Evolutionary conservation across 2,888 invertebrate species (phyloP).

Genomic region (Zeuzera pyrina): DNA sequence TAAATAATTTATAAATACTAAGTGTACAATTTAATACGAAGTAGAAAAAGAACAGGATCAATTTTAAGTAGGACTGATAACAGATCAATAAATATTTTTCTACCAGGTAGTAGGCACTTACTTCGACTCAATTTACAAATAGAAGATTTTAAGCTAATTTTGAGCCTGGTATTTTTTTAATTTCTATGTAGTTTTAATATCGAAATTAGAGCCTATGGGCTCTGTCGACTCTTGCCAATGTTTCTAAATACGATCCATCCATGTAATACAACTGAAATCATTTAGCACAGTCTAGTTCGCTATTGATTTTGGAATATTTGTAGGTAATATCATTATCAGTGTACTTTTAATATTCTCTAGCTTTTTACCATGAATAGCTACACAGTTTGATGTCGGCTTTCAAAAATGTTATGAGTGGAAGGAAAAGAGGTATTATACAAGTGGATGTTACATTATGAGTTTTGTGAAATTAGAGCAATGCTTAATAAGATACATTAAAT

Average conservation of each 20-base stretch:
- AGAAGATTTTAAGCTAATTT: slow-evolving; percentile 56
- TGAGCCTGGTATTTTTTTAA: slow-evolving; percentile 52
- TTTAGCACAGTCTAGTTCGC: slow-evolving; percentile 52
- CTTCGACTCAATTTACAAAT: slow-evolving; percentile 49
- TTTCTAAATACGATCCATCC: slow-evolving; percentile 66
- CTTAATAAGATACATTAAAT: slow-evolving; percentile 28
- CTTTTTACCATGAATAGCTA: slow-evolving; percentile 59
- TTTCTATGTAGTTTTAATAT: slow-evolving; percentile 55
- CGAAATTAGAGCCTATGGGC: slow-evolving; percentile 33
- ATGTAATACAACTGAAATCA: slow-evolving; percentile 47
- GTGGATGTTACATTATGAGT: slow-evolving; percentile 56
- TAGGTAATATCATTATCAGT: slow-evolving; percentile 36
- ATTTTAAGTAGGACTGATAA: slow-evolving; percentile 62
- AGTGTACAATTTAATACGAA: slow-evolving; percentile 37
- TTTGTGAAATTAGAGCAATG: slow-evolving; percentile 43
- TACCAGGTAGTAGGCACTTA: slow-evolving; percentile 64
- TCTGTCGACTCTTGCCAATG: slow-evolving; percentile 60
- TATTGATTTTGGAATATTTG: slow-evolving; percentile 44
- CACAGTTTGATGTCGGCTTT: slow-evolving; percentile 70
- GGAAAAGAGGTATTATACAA: slow-evolving; percentile 40
- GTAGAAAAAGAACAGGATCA: slow-evolving; percentile 49
- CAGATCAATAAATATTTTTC: slow-evolving; percentile 56
- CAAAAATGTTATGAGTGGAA: slow-evolving; percentile 33
- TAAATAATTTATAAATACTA: too few species aligned
- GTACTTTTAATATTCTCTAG: slow-evolving; percentile 59